Conservation (phyloP, 2,888 invertebrate species). For the Zaprionus obscuricornis region DNA sequence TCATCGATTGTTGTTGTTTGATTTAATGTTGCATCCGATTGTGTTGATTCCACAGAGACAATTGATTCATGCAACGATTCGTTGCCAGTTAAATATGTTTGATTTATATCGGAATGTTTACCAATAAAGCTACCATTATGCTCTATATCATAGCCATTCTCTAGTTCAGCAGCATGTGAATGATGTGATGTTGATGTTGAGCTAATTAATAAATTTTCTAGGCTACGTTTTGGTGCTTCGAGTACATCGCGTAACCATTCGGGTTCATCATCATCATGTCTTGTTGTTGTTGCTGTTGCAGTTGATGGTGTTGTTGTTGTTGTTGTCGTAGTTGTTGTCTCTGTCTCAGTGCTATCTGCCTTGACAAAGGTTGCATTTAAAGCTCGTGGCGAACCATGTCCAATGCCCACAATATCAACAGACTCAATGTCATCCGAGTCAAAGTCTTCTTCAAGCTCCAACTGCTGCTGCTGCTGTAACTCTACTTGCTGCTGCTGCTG, state of each 20-base stretch:
- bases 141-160: background rate
- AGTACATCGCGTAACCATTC: constrained; percentile 86
- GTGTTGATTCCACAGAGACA: constrained; percentile 82
- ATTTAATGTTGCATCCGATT: constrained; percentile 79
- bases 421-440: constrained; percentile 78
- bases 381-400: constrained; percentile 52
- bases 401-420: constrained; percentile 75
- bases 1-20: constrained; percentile 84
- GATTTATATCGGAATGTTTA: constrained; percentile 68
- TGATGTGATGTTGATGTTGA: constrained; percentile 33
- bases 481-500: constrained; percentile 1
- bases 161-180: constrained; percentile 24
- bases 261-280: constrained; percentile 84
- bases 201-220: constrained; percentile 79
- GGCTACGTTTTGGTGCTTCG: constrained; percentile 84
- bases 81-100: constrained; percentile 53
- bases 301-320: constrained; percentile 58
- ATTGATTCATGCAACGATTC: constrained; percentile 82
- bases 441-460: constrained; percentile 50
- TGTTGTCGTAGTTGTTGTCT: constrained; percentile 43
- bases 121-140: too few species aligned
- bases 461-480: too few species aligned
- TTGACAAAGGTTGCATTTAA: constrained; percentile 65
- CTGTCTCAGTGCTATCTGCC: constrained; percentile 64
- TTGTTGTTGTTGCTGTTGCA: constrained; percentile 84